These are phyloP conservation scores for Hippopotamus amphibius DNA, from an alignment of 2,113 vertebrate genomes.

Conservation along the genomic window DNA sequence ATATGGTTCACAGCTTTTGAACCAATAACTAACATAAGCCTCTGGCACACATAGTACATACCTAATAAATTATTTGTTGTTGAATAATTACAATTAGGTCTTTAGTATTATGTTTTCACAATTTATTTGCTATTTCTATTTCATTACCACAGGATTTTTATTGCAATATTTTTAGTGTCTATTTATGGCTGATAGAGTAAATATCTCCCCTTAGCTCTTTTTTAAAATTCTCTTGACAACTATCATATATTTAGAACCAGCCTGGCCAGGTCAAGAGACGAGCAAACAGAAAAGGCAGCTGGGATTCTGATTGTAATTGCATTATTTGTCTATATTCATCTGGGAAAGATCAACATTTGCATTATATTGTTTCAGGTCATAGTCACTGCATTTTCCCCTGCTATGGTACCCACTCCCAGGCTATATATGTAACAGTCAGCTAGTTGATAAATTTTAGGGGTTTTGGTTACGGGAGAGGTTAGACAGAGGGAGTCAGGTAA, in stretches of 20 bases:
- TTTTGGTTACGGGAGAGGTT: background rate
- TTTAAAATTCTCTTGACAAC: constrained; percentile 46
- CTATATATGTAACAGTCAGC: background rate
- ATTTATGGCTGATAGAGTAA: constrained; percentile 34
- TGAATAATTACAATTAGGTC: background rate
- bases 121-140: background rate
- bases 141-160: background rate
- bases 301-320: background rate
- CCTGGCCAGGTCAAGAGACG: constrained; percentile 51
- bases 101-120: constrained; percentile 12
- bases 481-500: too few relatives aligned
- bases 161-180: constrained; percentile 33
- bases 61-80: background rate
- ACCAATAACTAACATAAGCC: background rate
- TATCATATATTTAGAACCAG: constrained; percentile 42
- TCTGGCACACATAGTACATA: background rate
- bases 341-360: constrained; percentile 32
- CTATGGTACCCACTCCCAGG: background rate
- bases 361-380: background rate
- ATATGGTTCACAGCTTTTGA: background rate
- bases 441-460: background rate
- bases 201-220: background rate
- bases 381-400: background rate
- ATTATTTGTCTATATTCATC: background rate
- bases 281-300: constrained; percentile 49